Conservation (phyloP, 2,888 invertebrate genomes). For the Andrena haemorrhoa region DNA sequence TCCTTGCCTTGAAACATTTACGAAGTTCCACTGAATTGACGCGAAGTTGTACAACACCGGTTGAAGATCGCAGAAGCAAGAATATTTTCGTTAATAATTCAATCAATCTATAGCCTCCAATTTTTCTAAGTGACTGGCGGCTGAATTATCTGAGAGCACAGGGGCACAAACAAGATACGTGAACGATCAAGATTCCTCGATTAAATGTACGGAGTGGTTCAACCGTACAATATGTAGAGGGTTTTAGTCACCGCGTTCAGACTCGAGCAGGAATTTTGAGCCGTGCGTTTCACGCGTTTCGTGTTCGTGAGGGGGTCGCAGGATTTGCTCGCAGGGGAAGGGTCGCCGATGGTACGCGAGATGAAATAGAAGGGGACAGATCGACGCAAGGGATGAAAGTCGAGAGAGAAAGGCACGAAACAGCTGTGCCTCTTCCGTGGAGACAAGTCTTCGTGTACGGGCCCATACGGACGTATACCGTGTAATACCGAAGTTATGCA, state of each 20-base stretch:
- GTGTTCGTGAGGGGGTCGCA: constrained; percentile 41
- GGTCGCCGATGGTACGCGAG: constrained; percentile 68
- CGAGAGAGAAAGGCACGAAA: constrained; percentile 75
- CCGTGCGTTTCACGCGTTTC: constrained; percentile 43
- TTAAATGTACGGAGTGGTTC: neutral
- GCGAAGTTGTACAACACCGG: constrained; percentile 5
- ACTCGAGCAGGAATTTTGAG: constrained; percentile 22
- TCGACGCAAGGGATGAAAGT: constrained; percentile 70
- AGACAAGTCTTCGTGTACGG: constrained; percentile 70
- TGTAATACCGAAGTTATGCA: constrained; percentile 73
- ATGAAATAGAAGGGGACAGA: constrained; percentile 71
- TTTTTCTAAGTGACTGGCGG: neutral
- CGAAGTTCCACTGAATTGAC: constrained; percentile 14
- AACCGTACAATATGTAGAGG: neutral
- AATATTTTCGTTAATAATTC: too few species aligned
- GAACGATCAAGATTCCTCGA: neutral
- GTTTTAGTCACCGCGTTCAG: neutral
- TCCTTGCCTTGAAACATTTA: constrained; percentile 24
- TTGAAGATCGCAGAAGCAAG: too few species aligned
- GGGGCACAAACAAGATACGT: too few species aligned
- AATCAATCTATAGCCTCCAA: neutral
- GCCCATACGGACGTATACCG: constrained; percentile 58
- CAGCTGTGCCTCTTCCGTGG: constrained; percentile 77
- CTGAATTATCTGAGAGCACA: too few species aligned
- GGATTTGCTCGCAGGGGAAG: constrained; percentile 55